Percentiles rank a stretch among this genome's conserved stretches.
Evolutionary conservation across 2,797 vertebrate species (phyloP).

Genomic region (Phataginus tetradactyla): DNA sequence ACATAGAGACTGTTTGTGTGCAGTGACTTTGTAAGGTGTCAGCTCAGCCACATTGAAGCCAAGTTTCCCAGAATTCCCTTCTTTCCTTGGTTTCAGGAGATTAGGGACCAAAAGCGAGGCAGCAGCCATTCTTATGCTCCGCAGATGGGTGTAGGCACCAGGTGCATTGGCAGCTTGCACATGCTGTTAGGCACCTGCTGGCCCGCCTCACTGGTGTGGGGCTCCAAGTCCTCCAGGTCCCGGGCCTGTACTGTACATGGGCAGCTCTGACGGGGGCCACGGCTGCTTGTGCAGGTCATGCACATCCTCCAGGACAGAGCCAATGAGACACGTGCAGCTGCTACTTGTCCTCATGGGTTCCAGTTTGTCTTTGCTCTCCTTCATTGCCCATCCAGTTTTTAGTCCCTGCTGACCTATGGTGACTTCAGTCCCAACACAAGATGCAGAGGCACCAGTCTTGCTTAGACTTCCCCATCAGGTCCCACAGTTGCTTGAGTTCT

Average conservation of each 20-base stretch:
- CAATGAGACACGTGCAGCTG: rapidly evolving
- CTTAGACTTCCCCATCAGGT: neutral
- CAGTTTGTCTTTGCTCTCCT: neutral
- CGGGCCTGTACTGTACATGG: neutral
- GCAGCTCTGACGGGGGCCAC: neutral
- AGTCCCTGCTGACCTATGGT: neutral
- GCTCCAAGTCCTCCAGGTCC: neutral
- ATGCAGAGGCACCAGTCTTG: neutral
- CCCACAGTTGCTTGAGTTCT: neutral
- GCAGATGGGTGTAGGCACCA: neutral
- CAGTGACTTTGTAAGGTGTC: neutral
- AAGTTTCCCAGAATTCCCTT: neutral
- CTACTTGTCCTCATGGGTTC: neutral
- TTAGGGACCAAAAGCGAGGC: neutral
- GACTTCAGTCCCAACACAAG: neutral
- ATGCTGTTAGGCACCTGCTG: neutral
- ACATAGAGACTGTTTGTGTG: neutral
- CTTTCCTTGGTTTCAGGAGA: neutral
- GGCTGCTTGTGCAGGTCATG: neutral
- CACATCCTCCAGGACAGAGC: neutral
- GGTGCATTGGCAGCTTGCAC: neutral
- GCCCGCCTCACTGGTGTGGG: neutral
- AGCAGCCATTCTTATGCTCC: neutral
- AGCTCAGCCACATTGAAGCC: neutral
- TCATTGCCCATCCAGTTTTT: neutral